Evolutionary conservation across 2,113 vertebrate genomes (phyloP).

Genomic region (Hemiscyllium ocellatum): DNA sequence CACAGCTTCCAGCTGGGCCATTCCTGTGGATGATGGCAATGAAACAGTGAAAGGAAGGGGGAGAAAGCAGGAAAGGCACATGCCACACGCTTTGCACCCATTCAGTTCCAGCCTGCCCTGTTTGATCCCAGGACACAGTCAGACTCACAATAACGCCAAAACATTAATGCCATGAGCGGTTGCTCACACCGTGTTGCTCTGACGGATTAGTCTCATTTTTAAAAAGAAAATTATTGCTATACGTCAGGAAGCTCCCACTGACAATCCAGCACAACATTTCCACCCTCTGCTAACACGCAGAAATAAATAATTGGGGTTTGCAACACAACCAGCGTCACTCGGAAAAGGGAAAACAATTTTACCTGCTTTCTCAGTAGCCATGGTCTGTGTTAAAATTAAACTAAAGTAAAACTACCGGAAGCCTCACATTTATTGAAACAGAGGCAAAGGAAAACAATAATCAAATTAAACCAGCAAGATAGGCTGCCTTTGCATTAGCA

Average conservation of each 20-base stretch:
- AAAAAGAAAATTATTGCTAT: not conserved
- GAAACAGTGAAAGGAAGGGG: not conserved
- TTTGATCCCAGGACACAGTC: not conserved
- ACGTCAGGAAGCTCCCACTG: not conserved
- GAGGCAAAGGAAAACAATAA: not conserved
- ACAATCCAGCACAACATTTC: not conserved
- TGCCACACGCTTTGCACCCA: not conserved
- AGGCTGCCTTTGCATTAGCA: not conserved
- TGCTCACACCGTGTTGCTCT: too few relatives aligned
- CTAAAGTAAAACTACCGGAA: not conserved
- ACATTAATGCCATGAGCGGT: not conserved
- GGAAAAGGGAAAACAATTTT: not conserved
- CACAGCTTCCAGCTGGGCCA: not conserved
- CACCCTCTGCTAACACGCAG: not conserved
- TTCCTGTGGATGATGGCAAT: not conserved
- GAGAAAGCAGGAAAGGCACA: not conserved
- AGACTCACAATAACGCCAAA: not conserved
- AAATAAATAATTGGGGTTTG: not conserved
- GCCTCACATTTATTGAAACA: not conserved
- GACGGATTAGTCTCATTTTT: not conserved
- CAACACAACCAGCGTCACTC: not conserved
- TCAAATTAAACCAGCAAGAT: not conserved
- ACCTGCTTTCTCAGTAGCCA: slow-evolving; percentile 23
- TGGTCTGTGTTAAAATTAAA: not conserved
- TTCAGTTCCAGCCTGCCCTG: not conserved